Conservation (phyloP, 2,797 vertebrate species). For the Sebastes kiyomatsui region DNA sequence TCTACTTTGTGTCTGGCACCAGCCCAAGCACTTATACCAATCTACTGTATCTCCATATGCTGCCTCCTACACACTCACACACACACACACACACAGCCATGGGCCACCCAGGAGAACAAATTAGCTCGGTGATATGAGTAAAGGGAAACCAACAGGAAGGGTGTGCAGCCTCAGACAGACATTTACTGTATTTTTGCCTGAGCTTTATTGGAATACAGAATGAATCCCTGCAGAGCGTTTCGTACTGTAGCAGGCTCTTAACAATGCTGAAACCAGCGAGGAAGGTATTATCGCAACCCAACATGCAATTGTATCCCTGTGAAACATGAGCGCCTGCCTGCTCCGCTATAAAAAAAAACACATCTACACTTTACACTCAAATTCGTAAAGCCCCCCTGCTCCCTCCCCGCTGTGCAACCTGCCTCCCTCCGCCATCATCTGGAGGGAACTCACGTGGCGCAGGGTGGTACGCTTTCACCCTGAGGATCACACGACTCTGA, state of each 20-base stretch:
- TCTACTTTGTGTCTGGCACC: constrained; percentile 62
- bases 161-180: constrained; percentile 19
- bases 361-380: not conserved
- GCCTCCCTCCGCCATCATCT: not conserved
- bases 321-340: not conserved
- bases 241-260: not conserved
- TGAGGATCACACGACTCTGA: constrained; percentile 84
- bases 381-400: not conserved
- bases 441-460: constrained; percentile 87
- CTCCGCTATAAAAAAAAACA: not conserved
- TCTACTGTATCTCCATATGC: constrained; percentile 67
- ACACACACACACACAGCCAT: not conserved
- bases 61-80: constrained; percentile 29
- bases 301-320: not conserved
- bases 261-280: not conserved
- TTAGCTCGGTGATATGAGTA: constrained; percentile 45
- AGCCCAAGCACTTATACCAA: constrained; percentile 54
- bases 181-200: not conserved
- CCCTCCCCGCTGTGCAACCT: not conserved
- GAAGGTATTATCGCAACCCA: not conserved
- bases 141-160: constrained; percentile 49
- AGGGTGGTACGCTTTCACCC: constrained; percentile 84
- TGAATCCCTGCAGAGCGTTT: constrained; percentile 20
- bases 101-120: constrained; percentile 53
- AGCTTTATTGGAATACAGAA: constrained; percentile 5